Evolutionary conservation across 2,113 vertebrate species (phyloP).

Genomic region (Coregonus clupeaformis): DNA sequence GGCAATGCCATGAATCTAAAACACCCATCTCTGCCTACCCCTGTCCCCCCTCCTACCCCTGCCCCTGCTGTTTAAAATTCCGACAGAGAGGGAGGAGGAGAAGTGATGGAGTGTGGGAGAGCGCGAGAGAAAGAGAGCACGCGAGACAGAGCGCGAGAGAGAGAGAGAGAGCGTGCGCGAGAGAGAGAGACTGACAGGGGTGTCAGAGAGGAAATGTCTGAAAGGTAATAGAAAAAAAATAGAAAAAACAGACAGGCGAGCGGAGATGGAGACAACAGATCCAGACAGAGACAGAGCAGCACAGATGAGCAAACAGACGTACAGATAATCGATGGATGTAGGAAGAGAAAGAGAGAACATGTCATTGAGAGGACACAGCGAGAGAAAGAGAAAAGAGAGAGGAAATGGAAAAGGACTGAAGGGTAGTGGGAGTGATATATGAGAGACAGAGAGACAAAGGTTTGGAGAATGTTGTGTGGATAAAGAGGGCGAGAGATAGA

Average conservation of each 20-base stretch:
- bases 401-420: constrained; percentile 1
- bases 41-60: background rate
- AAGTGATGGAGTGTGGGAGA: background rate
- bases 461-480: background rate
- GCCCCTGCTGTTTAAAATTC: background rate
- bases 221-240: constrained; percentile 13
- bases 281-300: background rate
- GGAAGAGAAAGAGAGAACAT: constrained; percentile 11
- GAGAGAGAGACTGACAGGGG: constrained; percentile 5
- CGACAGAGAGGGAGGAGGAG: constrained; percentile 3
- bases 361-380: background rate
- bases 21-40: background rate
- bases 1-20: constrained; percentile 19
- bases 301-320: constrained; percentile 3
- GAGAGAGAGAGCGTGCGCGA: constrained; percentile 17
- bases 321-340: constrained; percentile 12
- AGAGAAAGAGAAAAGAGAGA: background rate
- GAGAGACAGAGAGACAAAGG: background rate
- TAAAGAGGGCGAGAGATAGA: background rate
- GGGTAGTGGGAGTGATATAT: background rate
- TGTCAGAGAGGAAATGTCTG: constrained; percentile 14
- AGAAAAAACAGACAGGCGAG: background rate
- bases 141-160: constrained; percentile 16
- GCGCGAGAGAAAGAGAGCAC: constrained; percentile 17
- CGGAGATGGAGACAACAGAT: background rate